Evolutionary conservation across 2,888 invertebrate genomes (phyloP).

Genomic region (Labia minor): DNA sequence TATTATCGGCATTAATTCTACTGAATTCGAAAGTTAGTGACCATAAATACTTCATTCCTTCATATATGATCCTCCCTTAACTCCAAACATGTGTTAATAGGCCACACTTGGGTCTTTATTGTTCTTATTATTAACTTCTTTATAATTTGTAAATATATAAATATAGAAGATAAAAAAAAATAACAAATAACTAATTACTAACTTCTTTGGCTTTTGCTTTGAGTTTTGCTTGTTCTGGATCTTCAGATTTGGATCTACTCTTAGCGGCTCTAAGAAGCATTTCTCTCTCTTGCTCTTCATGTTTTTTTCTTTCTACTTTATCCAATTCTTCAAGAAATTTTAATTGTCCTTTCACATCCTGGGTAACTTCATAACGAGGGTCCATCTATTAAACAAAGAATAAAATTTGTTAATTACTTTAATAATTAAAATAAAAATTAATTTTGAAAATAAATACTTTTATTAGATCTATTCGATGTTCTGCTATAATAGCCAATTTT

Average conservation of each 20-base stretch:
- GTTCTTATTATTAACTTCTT: no score
- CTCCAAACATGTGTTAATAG: no score
- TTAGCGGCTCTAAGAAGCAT: conserved; percentile 87
- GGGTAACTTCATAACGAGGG: conserved; percentile 76
- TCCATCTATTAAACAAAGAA: conserved; percentile 50
- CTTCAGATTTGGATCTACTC: conserved; percentile 90
- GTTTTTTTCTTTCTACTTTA: conserved; percentile 81
- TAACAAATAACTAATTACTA: conserved; percentile 23
- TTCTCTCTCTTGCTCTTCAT: conserved; percentile 92
- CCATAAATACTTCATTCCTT: no score
- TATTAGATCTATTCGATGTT: conserved; percentile 86
- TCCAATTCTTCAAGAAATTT: conserved; percentile 96
- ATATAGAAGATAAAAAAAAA: not conserved
- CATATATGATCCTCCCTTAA: no score
- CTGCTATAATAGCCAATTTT: conserved; percentile 83
- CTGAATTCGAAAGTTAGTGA: no score
- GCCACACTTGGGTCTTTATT: no score
- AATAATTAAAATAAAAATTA: conserved; percentile 13
- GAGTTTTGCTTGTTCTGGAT: conserved; percentile 93
- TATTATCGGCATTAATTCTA: no score
- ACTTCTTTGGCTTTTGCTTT: conserved; percentile 86
- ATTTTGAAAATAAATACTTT: conserved; percentile 47
- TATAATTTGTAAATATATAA: no score
- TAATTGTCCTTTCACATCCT: conserved; percentile 83
- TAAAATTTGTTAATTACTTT: not conserved